Conservation (phyloP, 1,140 invertebrate species). For the Drosophila kohkoa region DNA sequence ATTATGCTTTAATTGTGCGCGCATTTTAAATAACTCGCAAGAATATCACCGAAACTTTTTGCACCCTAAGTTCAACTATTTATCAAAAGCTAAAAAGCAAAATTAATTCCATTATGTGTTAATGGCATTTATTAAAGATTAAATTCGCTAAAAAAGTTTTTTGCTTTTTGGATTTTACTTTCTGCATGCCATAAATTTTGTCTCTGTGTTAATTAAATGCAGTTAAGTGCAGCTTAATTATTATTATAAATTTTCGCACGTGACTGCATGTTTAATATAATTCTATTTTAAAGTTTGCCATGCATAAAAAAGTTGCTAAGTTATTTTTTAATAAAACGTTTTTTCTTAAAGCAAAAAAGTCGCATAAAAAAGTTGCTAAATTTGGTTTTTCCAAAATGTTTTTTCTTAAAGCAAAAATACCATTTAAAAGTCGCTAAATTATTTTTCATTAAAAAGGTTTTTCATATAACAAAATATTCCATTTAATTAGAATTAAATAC, state of each 20-base stretch:
- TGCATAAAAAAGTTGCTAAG: no score
- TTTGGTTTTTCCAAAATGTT: no score
- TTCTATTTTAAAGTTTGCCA: no score
- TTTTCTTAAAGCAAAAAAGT: no score
- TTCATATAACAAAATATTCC: no score
- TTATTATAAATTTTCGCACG: background rate
- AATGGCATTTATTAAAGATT: constrained; percentile 1
- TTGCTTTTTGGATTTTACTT: background rate
- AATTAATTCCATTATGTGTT: background rate
- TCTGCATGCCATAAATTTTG: background rate
- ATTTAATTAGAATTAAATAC: background rate
- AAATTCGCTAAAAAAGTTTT: background rate
- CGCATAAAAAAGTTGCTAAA: no score
- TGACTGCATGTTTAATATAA: background rate
- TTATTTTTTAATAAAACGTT: no score
- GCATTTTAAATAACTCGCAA: constrained; percentile 53
- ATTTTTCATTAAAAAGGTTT: no score
- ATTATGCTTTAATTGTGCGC: constrained; percentile 79
- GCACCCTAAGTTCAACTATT: constrained; percentile 17
- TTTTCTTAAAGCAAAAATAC: no score
- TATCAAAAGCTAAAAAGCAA: background rate
- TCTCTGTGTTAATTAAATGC: background rate
- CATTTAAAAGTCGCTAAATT: no score
- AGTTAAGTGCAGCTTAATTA: background rate
- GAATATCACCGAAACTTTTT: constrained; percentile 15